phyloP scores from a whole-genome alignment of 2,888 invertebrate genomes.

The Platycheirus rosarum region DNA sequence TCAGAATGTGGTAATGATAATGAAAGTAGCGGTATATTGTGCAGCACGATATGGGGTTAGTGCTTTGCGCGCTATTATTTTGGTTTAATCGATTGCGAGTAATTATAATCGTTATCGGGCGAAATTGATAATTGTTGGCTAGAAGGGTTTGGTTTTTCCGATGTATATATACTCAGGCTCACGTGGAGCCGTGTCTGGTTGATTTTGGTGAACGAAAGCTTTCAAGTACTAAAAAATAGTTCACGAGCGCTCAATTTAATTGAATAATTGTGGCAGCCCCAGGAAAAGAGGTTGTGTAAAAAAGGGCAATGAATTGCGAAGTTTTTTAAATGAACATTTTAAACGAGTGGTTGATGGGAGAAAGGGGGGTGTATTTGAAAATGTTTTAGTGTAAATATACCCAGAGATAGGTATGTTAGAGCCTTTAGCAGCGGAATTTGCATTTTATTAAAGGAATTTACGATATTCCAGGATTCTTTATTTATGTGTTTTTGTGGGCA shows the following conservation, averaged over 20 bases:
- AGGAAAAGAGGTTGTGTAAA: constrained; percentile 1
- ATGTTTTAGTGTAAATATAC: constrained; percentile 3
- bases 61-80: constrained; percentile 52
- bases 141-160: constrained; percentile 30
- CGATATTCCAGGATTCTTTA: constrained; percentile 6
- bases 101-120: constrained; percentile 70
- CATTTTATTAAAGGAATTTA: constrained; percentile 27
- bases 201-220: constrained; percentile 2
- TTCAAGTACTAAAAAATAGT: constrained; percentile 7
- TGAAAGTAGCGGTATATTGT: constrained; percentile 21
- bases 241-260: constrained; percentile 54
- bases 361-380: constrained; percentile 5
- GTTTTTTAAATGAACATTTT: constrained; percentile 4
- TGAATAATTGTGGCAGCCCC: constrained; percentile 67
- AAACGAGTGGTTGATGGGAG: neutral
- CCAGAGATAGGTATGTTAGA: constrained; percentile 2
- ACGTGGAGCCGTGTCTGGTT: neutral
- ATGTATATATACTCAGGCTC: neutral
- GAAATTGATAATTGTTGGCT: constrained; percentile 68
- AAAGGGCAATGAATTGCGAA: constrained; percentile 16
- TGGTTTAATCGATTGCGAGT: constrained; percentile 72
- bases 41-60: neutral
- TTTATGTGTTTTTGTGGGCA: neutral
- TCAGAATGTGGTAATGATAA: constrained; percentile 27
- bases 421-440: constrained; percentile 24